phyloP scores from a whole-genome alignment of 1,140 invertebrate species.

The Trissolcus basalis region DNA sequence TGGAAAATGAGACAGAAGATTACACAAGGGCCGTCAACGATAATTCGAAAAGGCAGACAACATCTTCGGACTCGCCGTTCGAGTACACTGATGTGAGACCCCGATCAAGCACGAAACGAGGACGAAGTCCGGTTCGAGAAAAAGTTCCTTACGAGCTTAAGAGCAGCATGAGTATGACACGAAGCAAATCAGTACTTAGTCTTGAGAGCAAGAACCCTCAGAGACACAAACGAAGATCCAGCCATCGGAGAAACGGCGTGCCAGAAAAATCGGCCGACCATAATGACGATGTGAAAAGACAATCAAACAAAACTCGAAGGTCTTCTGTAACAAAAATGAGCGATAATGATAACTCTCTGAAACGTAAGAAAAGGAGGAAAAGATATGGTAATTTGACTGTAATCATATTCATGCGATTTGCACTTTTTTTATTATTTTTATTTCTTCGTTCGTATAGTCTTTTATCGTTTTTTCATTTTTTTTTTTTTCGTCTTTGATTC shows the following conservation, averaged over 20 bases:
- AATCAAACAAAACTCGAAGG: conserved; percentile 24
- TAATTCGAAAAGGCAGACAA: conserved; percentile 16
- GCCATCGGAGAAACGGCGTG: conserved; percentile 16
- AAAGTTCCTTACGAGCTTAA: conserved; percentile 22
- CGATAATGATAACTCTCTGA: conserved; percentile 12
- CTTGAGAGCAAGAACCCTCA: conserved; percentile 6
- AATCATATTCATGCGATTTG: neutral
- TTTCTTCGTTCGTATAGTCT: too few species aligned
- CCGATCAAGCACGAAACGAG: conserved; percentile 16
- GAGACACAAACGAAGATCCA: conserved; percentile 33
- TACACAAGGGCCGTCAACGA: conserved; percentile 17
- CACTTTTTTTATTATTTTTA: neutral
- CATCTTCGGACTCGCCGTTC: conserved; percentile 25
- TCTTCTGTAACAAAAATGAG: conserved; percentile 26
- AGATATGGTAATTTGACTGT: conserved; percentile 18
- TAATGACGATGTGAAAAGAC: conserved; percentile 6
- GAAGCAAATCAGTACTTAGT: conserved; percentile 24
- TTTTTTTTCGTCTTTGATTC: too few species aligned
- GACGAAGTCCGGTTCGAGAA: conserved; percentile 19
- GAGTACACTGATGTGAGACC: conserved; percentile 35
- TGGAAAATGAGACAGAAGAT: conserved; percentile 33
- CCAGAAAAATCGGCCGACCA: conserved; percentile 40
- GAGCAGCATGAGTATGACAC: conserved; percentile 15
- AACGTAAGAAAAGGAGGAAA: conserved; percentile 20
- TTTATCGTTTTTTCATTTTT: too few species aligned